phyloP scores from a whole-genome alignment of 2,888 invertebrate genomes.

The Acleris holmiana region DNA sequence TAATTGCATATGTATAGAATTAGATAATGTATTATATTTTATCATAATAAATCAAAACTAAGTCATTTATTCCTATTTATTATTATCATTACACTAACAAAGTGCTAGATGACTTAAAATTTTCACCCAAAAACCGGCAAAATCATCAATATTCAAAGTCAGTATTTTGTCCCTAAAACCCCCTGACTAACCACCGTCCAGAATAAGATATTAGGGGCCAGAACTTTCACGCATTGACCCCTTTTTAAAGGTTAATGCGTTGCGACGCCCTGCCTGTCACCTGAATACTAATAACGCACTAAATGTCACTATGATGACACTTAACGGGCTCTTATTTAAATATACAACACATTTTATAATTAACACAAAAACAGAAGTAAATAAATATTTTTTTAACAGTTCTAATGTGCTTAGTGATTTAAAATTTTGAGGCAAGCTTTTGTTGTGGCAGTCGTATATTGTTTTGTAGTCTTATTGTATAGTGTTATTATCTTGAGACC shows the following conservation, averaged over 20 bases:
- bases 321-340: background rate
- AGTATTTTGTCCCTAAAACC: constrained; percentile 66
- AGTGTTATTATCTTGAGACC: too few species aligned
- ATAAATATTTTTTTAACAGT: too few species aligned
- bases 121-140: constrained; percentile 64
- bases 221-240: constrained; percentile 80
- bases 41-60: too few species aligned
- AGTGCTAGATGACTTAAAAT: constrained; percentile 51
- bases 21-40: too few species aligned
- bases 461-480: too few species aligned
- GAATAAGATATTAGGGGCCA: constrained; percentile 81
- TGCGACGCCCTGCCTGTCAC: constrained; percentile 62
- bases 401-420: too few species aligned
- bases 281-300: constrained; percentile 73
- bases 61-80: too few species aligned
- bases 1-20: too few species aligned
- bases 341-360: too few species aligned
- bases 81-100: background rate
- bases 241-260: constrained; percentile 82
- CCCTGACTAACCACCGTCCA: constrained; percentile 66
- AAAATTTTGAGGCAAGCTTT: too few species aligned
- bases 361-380: too few species aligned
- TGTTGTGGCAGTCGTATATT: too few species aligned
- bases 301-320: constrained; percentile 30
- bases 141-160: constrained; percentile 73